Evolutionary conservation across 2,888 invertebrate species (phyloP), one percentile per base, ranked within the genome.

Genomic region (Zygothrica quintamaculata): DNA sequence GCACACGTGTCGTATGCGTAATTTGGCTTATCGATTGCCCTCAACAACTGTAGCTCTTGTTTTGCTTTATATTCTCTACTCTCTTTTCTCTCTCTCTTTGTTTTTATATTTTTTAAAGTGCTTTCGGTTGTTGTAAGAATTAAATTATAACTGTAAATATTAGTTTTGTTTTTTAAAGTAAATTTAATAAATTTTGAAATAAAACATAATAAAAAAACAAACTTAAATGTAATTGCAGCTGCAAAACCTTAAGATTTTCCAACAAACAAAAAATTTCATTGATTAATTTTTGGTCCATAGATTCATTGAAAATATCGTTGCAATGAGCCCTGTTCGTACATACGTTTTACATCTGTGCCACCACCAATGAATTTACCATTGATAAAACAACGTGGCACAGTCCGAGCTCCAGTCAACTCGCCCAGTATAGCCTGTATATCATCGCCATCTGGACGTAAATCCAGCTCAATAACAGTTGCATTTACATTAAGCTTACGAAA

Each of bases 331-430:
- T 92, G 92, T 29, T 95, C 94, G 68, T 93, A 93, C 68, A 97
- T 89, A 15, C 93, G 93, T 87, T 95, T 95, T 0, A 98, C 96
- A 88, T 99, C 99, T 2, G 95, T 94, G 2, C 98, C 98, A 25
- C 98, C 99, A 4, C 99, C 99, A 51, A 99, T 92, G 88, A 95
- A 99, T 88, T 95, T 94, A 5, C 97, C 97, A 84, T 97, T 95
- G 44, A 99, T 94, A 90, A 99, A 99, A 4, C 98, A 98, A 87
- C 98, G 94, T 0, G 99, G 99, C 5, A 99, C 98, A 50, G 96
- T 95, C 90, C 93, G 93, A 18, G 95, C 95, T 25, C 98, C 98
- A 25, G 98, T 97, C 25, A 98, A 93, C 77, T 94, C 92, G 5
- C 93, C 93, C 36, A 99, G 92, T 79, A 95, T 94, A 26, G 94